A percentile compares a stretch with the other conserved stretches of the same genome.
Evolutionary conservation across 2,113 vertebrate species (phyloP).

Genomic region (Syngnathus floridae): DNA sequence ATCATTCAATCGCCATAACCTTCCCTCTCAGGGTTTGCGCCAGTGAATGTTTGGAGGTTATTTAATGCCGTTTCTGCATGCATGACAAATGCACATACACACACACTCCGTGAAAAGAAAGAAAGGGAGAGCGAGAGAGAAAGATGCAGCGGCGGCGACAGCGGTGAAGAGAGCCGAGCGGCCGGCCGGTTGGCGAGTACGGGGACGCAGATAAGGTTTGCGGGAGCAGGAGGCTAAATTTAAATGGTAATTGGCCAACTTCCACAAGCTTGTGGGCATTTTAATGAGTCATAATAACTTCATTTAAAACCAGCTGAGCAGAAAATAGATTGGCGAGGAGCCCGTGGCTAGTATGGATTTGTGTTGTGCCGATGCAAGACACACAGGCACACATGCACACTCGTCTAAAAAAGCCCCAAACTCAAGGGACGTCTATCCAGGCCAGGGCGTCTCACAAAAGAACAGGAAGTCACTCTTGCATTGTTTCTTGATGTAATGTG

Average conservation of each 20-base stretch:
- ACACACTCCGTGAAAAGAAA: neutral
- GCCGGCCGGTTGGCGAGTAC: slow-evolving; percentile 34
- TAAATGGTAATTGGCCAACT: slow-evolving; percentile 99
- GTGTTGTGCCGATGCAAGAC: slow-evolving; percentile 64
- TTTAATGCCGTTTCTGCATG: neutral
- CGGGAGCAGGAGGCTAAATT: slow-evolving; percentile 86
- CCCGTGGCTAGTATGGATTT: slow-evolving; percentile 98
- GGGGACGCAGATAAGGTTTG: slow-evolving; percentile 44
- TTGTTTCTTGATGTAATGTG: slow-evolving; percentile 4
- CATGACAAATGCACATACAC: neutral
- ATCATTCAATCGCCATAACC: neutral
- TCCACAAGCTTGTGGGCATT: slow-evolving; percentile 99
- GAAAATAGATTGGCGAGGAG: slow-evolving; percentile 99
- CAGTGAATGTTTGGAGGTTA: slow-evolving; percentile 3
- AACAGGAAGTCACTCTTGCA: neutral
- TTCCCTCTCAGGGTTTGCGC: neutral
- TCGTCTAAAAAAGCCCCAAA: neutral
- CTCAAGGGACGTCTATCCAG: neutral
- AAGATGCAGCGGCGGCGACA: neutral
- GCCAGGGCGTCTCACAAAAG: neutral
- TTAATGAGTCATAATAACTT: slow-evolving; percentile 99
- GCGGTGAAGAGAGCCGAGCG: slow-evolving; percentile 32
- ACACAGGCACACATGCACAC: neutral
- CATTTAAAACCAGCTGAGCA: slow-evolving; percentile 99
- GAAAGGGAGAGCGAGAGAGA: neutral